Evolutionary conservation across 2,888 invertebrate genomes (phyloP), one percentile per base, ranked within the genome.

Genomic region (Odontothrips loti): DNA sequence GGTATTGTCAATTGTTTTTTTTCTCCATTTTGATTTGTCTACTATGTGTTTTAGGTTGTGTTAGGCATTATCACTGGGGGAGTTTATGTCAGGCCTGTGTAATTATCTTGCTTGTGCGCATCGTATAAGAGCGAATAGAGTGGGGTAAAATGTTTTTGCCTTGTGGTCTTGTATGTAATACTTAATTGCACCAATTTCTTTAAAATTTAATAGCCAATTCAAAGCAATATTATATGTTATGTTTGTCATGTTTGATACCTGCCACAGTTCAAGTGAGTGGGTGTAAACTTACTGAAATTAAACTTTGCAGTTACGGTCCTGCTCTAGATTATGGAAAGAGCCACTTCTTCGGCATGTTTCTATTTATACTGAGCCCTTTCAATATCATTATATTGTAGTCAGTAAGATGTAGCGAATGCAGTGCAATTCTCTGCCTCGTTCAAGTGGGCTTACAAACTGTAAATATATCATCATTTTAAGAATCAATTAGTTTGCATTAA

Each of bases 1-100:
- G 93, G 93, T 93, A 93, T 91, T 90, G 92, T 92, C 88, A 80
- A 29, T 34, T 80, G 43, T 43, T 80, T 80, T 34, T 75, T 63
- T 68, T 47, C 29, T 80, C 58, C 27, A n/a, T 75, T 27, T 4
- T 10, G 23, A 27, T 27, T 9, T 23, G n/a, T 75, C 6, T 20
- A 27, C 27, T 75, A 27, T 23, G 1, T 12, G 23, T 75, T 75
- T 75, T 27, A 75, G 68, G 68, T 75, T 58, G 58, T 58, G 17
- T 20, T 17, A 58, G n/a, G 58, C 68, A 27, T 75, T 23, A 8
- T 27, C 9, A 0, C 27, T 27, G 23, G 27, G 12, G 12, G 27
- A 12, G 23, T 0, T 27, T 27, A 27, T 75, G 8, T 3, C 12
- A 23, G 23, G 23, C 27, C 68, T 75, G 27, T 75, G 68, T 75